Evolutionary conservation across 2,888 invertebrate genomes (phyloP).

Genomic region (Pseudolycoriella hygida): DNA sequence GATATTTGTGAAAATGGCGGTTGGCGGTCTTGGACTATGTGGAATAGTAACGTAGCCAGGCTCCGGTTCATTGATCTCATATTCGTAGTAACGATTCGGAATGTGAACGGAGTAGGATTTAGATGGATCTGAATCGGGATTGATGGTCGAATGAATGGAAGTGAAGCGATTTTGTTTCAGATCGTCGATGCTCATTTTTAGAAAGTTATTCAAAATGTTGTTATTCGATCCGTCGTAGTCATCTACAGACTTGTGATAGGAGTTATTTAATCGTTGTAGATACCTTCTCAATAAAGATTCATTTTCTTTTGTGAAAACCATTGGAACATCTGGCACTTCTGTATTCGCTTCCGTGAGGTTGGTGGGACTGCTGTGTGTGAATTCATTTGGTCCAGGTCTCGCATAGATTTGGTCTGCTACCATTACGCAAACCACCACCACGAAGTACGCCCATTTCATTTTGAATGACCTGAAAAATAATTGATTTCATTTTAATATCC

Average conservation of each 20-base stretch:
- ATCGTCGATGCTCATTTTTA: constrained; percentile 9
- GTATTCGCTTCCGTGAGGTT: background rate
- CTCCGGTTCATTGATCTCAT: too few species aligned
- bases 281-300: background rate
- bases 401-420: background rate
- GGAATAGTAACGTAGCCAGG: too few species aligned
- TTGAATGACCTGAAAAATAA: background rate
- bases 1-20: too few species aligned
- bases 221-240: constrained; percentile 8
- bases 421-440: background rate
- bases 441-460: background rate
- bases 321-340: background rate
- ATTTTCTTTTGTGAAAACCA: background rate
- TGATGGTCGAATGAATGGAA: background rate
- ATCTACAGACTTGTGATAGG: background rate
- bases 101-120: too few species aligned
- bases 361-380: background rate
- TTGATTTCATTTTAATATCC: too few species aligned
- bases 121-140: too few species aligned
- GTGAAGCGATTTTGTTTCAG: constrained; percentile 3
- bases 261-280: background rate
- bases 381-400: background rate
- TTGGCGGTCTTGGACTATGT: too few species aligned
- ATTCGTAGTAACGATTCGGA: too few species aligned
- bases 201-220: constrained; percentile 12